Conservation (phyloP, 2,888 invertebrate genomes). For the Microctonus aethiopoides region DNA sequence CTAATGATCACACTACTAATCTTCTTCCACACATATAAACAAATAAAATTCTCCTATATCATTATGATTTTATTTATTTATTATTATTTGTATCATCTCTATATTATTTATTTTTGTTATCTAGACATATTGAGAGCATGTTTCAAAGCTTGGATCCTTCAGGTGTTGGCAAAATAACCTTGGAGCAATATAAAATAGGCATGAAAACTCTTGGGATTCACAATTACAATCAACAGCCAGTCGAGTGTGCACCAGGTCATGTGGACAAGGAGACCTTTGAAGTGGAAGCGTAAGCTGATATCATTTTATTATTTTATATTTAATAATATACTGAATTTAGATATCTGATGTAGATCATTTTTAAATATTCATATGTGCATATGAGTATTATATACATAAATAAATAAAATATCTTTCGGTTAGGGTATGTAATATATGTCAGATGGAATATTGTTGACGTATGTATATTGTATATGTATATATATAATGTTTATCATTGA, state of each 20-base stretch:
- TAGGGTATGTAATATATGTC: too few relatives aligned
- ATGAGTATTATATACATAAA: neutral
- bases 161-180: constrained; percentile 45
- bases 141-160: constrained; percentile 53
- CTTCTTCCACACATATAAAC: neutral
- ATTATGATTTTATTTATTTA: constrained; percentile 22
- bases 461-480: too few relatives aligned
- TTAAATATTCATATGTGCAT: neutral
- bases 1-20: neutral
- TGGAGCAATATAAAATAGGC: constrained; percentile 51
- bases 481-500: constrained; percentile 23
- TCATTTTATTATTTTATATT: neutral
- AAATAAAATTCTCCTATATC: neutral
- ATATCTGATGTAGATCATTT: neutral
- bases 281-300: constrained; percentile 52
- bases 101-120: constrained; percentile 27
- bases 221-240: constrained; percentile 46
- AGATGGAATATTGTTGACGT: neutral
- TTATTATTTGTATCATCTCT: constrained; percentile 23
- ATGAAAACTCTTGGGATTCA: constrained; percentile 53
- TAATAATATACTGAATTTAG: neutral
- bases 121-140: constrained; percentile 55
- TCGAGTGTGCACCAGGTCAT: constrained; percentile 42
- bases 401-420: too few relatives aligned
- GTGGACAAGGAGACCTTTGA: constrained; percentile 49